These are phyloP conservation scores for Strongylocentrotus purpuratus DNA, from an alignment of 35 echinoderm and acorn worm species.

Conservation along the genomic window DNA sequence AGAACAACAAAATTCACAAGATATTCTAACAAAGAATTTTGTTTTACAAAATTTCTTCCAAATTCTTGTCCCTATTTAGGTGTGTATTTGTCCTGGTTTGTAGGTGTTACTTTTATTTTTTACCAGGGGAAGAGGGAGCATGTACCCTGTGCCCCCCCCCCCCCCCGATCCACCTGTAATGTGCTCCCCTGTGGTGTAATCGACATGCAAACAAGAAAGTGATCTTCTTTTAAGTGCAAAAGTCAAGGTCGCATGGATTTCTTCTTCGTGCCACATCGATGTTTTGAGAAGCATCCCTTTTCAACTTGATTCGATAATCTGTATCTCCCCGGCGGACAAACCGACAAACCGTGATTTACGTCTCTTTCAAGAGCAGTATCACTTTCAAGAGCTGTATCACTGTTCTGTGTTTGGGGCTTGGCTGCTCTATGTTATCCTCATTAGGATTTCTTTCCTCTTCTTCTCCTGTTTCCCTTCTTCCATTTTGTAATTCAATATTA, in stretches of 20 bases:
- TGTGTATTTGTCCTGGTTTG: too few species aligned
- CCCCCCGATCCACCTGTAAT: not conserved
- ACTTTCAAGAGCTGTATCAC: too few species aligned
- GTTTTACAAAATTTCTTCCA: too few species aligned
- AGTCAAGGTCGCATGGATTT: not conserved
- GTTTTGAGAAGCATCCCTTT: not conserved
- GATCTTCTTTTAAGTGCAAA: not conserved
- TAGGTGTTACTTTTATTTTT: too few species aligned
- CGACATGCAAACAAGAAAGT: not conserved
- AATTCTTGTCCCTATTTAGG: too few species aligned
- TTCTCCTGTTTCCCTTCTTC: too few species aligned
- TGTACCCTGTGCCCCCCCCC: not conserved
- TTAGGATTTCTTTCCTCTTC: too few species aligned
- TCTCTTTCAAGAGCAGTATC: not conserved
- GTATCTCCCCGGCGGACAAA: not conserved
- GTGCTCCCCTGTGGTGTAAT: not conserved
- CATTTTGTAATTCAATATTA: too few species aligned
- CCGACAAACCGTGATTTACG: not conserved
- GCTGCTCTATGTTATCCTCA: too few species aligned
- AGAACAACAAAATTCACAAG: too few species aligned
- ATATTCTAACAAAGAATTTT: too few species aligned
- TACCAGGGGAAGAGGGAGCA: not conserved
- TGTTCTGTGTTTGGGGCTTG: too few species aligned
- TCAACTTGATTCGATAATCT: not conserved
- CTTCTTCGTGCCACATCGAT: not conserved